phyloP scores from a whole-genome alignment of 2,888 invertebrate species.

The Bhutanitis thaidina region DNA sequence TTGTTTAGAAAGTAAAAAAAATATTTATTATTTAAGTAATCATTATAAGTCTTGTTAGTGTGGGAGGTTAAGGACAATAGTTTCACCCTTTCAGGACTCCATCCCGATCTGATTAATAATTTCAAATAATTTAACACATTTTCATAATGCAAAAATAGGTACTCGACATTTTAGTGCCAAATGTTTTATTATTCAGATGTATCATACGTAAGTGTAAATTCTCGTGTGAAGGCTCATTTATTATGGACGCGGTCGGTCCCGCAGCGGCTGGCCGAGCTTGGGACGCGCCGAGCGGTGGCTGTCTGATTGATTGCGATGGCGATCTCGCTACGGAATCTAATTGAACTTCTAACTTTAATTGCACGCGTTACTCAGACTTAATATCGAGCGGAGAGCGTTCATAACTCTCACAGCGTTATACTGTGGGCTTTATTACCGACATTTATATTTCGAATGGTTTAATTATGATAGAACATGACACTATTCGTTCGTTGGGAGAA shows the following conservation, averaged over 20 bases:
- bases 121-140: no score
- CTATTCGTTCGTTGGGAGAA: not conserved
- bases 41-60: no score
- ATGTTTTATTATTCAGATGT: conserved; percentile 14
- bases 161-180: not conserved
- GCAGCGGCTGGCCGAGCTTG: conserved; percentile 27
- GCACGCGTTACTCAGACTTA: conserved; percentile 25
- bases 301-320: conserved; percentile 52
- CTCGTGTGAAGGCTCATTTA: conserved; percentile 46
- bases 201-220: conserved; percentile 28
- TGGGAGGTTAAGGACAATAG: no score
- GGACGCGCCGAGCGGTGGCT: conserved; percentile 27
- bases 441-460: conserved; percentile 20
- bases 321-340: conserved; percentile 33
- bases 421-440: conserved; percentile 15
- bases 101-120: no score
- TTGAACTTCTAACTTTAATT: conserved; percentile 40
- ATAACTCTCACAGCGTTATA: conserved; percentile 14
- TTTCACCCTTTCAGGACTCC: no score
- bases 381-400: conserved; percentile 10
- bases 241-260: conserved; percentile 47
- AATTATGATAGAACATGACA: conserved; percentile 11
- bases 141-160: not conserved
- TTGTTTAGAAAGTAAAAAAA: no score
- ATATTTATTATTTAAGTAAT: no score